A percentile compares a stretch with the other conserved stretches of the same genome.
phyloP scores from a whole-genome alignment of 1,140 invertebrate species.

The Melanaphis sacchari region DNA sequence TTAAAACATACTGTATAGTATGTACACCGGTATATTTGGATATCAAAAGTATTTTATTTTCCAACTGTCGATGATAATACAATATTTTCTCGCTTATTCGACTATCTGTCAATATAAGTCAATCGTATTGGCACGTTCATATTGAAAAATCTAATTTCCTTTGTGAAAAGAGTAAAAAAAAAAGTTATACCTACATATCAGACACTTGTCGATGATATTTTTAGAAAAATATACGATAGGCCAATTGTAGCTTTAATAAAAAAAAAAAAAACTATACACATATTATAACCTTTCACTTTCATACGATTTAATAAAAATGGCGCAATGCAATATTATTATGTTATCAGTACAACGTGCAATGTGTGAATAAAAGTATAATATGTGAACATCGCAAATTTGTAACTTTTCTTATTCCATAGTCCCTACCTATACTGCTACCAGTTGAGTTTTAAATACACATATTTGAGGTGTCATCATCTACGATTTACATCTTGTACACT shows the following conservation, averaged over 20 bases:
- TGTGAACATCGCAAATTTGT: neutral
- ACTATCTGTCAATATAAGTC: conserved; percentile 33
- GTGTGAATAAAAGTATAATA: neutral
- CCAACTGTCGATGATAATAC: neutral
- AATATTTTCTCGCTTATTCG: neutral
- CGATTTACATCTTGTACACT: neutral
- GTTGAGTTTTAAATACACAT: neutral
- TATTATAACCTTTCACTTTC: neutral
- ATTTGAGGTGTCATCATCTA: neutral
- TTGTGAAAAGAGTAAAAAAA: neutral
- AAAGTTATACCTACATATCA: neutral
- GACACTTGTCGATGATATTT: neutral
- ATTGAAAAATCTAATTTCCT: conserved; percentile 41
- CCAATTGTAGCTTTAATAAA: neutral
- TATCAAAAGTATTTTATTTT: neutral
- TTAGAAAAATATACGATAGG: neutral
- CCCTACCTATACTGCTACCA: neutral
- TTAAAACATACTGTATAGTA: neutral
- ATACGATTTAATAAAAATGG: neutral
- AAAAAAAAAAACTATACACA: neutral
- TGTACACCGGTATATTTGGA: neutral
- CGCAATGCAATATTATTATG: neutral
- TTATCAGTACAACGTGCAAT: neutral
- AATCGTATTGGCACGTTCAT: neutral
- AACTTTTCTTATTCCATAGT: neutral